Evolutionary conservation across 2,888 invertebrate genomes (phyloP), one percentile per base, ranked within the genome.

Genomic region (Lutraria lutraria): DNA sequence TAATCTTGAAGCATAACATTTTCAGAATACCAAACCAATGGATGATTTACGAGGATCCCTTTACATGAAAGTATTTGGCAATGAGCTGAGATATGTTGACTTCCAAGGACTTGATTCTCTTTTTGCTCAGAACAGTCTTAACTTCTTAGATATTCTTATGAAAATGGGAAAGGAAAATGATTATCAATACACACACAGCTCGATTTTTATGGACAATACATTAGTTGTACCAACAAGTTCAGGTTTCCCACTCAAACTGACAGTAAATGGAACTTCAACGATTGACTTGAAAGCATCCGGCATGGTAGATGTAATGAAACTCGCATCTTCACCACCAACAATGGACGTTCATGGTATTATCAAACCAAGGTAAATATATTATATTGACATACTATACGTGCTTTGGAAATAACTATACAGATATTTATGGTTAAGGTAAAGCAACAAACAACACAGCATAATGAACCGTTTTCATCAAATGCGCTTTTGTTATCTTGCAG

Each of bases 31-130:
- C 13, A 60, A 68, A 16, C 87, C 86, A 16, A 92, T 93, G 89
- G 95, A 96, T 81, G 92, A 95, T 34, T 90, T 96, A 13, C 92
- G 94, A 60, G 96, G 95, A 25, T 97, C 97, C 52, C 95, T 98
- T 0, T 98, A 98, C 90, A 92, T 99, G 15, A 98, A 98, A 95
- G 96, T 99, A 72, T 99, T 99, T 95, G 99, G 99, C 0, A 99
- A 99, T 95, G 99, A 99, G 96, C 97, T 97, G 34, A 92, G 93
- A 29, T 96, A 95, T 90, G 89, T 89, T 60, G 92, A 93, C 86
- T 92, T 94, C 86, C 89, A 93, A 34, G 94, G 93, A 31, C 81
- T 92, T 79, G 90, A 91, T 82, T 89, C 88, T 19, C 88, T 87
- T 15, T 72, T 82, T 60, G 83, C 85, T 81, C 52, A 83, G 52